A percentile compares a stretch with the other conserved stretches of the same genome.
phyloP scores from a whole-genome alignment of 2,113 vertebrate genomes.

The Barbus barbus region DNA sequence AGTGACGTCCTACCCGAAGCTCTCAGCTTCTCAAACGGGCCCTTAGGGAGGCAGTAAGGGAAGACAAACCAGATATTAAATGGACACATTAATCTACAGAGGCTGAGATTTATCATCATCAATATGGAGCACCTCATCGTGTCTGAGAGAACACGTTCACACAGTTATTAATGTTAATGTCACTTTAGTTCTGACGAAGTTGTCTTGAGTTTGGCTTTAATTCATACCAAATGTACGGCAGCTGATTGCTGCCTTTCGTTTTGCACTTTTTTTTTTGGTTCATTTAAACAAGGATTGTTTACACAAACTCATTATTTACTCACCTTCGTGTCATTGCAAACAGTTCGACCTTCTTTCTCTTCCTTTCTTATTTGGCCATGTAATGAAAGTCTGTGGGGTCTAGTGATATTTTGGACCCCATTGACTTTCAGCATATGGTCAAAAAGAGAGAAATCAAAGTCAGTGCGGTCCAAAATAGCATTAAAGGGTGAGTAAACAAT shows the following conservation, averaged over 20 bases:
- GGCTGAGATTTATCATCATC: background rate
- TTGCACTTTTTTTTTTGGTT: background rate
- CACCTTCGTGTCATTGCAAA: background rate
- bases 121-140: background rate
- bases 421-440: background rate
- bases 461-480: background rate
- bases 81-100: background rate
- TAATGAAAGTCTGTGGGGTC: background rate
- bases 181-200: background rate
- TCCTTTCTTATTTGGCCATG: background rate
- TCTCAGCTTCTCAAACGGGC: background rate
- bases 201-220: slow-evolving; percentile 18
- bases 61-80: background rate
- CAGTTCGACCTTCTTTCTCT: background rate
- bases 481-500: background rate
- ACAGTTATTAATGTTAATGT: background rate
- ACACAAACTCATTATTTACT: background rate
- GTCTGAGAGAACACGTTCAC: background rate
- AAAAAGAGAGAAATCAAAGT: background rate
- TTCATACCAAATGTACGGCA: slow-evolving; percentile 20
- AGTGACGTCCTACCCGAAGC: slow-evolving; percentile 33
- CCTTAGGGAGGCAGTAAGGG: background rate
- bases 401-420: background rate
- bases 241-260: slow-evolving; percentile 31
- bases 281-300: background rate